phyloP scores from a whole-genome alignment of 2,113 vertebrate genomes.

The Xenotilapia flavipinnis region DNA sequence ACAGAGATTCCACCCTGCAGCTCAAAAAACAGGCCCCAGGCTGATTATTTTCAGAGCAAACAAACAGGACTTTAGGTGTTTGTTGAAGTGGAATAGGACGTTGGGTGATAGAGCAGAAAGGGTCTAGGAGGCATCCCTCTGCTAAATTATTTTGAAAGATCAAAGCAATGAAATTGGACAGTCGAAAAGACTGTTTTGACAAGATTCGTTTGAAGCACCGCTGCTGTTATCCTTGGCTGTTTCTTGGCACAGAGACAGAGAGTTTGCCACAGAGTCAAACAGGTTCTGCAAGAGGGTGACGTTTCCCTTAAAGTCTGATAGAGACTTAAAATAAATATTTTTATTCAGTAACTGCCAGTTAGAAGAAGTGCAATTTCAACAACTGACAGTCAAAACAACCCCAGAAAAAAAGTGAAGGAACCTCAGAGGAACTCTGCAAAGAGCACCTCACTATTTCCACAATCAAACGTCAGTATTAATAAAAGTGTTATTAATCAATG shows the following conservation, averaged over 20 bases:
- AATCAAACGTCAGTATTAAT: neutral
- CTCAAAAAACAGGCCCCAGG: constrained; percentile 19
- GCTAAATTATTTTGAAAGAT: constrained; percentile 37
- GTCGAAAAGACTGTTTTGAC: constrained; percentile 59
- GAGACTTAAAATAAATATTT: neutral
- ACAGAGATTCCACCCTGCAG: constrained; percentile 1
- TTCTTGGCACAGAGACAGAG: neutral
- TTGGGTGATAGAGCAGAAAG: neutral
- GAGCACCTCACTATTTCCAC: neutral
- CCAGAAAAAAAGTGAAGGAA: neutral
- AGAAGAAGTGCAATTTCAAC: neutral
- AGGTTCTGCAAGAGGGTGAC: neutral
- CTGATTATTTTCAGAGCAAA: constrained; percentile 60
- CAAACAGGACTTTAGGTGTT: constrained; percentile 51
- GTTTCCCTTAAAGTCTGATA: neutral
- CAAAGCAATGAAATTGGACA: constrained; percentile 44
- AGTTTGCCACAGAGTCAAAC: neutral
- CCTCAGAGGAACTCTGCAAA: neutral
- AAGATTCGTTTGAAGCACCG: constrained; percentile 48
- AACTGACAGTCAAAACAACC: neutral
- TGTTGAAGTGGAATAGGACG: constrained; percentile 7
- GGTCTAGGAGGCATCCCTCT: constrained; percentile 19
- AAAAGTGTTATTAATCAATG: neutral
- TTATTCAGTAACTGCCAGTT: neutral
- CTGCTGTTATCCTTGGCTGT: constrained; percentile 33